Conservation (phyloP, 2,888 invertebrate genomes). For the Folsomia candida region DNA sequence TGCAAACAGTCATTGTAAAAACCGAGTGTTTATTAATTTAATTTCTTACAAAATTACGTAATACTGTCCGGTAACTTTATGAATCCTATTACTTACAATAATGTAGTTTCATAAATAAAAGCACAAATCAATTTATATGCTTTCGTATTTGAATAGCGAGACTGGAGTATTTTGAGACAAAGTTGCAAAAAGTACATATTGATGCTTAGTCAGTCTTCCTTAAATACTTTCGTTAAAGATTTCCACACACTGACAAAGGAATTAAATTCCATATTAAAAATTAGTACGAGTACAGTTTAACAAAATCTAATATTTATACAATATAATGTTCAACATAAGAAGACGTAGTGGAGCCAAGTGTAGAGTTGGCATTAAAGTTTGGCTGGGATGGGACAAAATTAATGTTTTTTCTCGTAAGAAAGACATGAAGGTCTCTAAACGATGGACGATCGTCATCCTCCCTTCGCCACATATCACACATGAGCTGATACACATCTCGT, state of each 20-base stretch:
- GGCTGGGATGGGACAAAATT: slow-evolving; percentile 37
- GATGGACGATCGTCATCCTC: slow-evolving; percentile 76
- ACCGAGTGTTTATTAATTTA: no score
- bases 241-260: not conserved
- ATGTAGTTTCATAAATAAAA: no score
- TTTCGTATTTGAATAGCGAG: no score
- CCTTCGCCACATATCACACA: slow-evolving; percentile 88
- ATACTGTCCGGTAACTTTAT: no score
- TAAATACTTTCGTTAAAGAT: no score
- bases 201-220: not conserved
- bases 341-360: slow-evolving; percentile 21
- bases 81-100: no score
- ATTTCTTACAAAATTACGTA: no score
- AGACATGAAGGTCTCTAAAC: slow-evolving; percentile 83
- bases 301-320: slow-evolving; percentile 21
- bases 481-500: slow-evolving; percentile 83
- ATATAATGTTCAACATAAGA: slow-evolving; percentile 37
- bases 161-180: not conserved
- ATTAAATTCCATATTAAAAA: not conserved
- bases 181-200: not conserved
- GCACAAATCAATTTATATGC: no score
- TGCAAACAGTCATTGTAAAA: no score
- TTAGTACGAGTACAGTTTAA: not conserved
- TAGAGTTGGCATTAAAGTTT: not conserved
- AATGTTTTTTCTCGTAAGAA: slow-evolving; percentile 69